phyloP scores from a whole-genome alignment of 2,797 vertebrate species.

The Anniella stebbinsi region DNA sequence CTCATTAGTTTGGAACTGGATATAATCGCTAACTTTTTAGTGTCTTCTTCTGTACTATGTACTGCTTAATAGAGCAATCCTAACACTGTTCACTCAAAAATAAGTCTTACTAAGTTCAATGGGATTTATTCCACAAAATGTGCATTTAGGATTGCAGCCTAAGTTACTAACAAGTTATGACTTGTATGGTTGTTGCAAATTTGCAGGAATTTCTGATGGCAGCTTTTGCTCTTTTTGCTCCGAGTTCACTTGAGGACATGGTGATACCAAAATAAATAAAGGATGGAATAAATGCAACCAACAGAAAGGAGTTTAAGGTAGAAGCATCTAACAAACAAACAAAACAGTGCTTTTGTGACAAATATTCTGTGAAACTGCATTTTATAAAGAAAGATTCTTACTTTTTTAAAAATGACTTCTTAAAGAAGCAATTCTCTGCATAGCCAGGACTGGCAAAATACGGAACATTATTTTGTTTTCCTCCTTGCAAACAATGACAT shows the following conservation, averaged over 20 bases:
- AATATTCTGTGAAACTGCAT: slow-evolving; percentile 55
- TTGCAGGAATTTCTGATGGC: slow-evolving; percentile 37
- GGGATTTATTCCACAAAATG: neutral
- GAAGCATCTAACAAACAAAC: slow-evolving; percentile 47
- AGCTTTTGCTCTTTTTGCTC: slow-evolving; percentile 38
- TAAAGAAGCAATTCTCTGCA: slow-evolving; percentile 54
- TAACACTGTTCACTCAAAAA: neutral
- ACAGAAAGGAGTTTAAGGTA: slow-evolving; percentile 51
- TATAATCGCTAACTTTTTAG: too few relatives aligned
- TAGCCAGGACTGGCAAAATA: slow-evolving; percentile 8
- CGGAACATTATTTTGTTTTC: slow-evolving; percentile 57
- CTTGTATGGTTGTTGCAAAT: neutral
- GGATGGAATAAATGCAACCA: slow-evolving; percentile 50
- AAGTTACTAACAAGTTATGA: slow-evolving; percentile 21
- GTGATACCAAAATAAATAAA: neutral
- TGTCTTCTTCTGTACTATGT: too few relatives aligned
- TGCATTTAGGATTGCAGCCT: neutral
- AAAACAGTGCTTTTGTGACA: slow-evolving; percentile 58
- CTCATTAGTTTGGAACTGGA: too few relatives aligned
- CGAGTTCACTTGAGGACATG: slow-evolving; percentile 24
- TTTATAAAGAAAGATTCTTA: slow-evolving; percentile 49
- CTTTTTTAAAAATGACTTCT: slow-evolving; percentile 55
- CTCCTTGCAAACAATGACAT: slow-evolving; percentile 50
- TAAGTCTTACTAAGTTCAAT: neutral
- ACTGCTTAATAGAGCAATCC: neutral